Evolutionary conservation across 1,140 invertebrate species (phyloP), one percentile per base, ranked within the genome.

Genomic region (Elysia chlorotica): DNA sequence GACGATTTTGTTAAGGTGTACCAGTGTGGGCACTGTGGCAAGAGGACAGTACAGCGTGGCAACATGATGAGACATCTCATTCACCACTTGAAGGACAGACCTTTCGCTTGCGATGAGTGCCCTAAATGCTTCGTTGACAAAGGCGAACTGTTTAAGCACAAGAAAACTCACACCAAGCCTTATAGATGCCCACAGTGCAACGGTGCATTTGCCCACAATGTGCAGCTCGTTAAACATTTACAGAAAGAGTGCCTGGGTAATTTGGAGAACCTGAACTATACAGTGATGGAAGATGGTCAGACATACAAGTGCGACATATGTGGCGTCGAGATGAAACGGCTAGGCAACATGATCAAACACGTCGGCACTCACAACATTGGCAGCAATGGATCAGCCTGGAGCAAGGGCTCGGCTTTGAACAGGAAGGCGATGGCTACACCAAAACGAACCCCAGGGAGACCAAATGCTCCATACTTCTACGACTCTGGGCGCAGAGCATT

Each of bases 271-370:
- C 69, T 71, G 2, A 62, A 71, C 31, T 71, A 71, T 38, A 71
- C 57, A 5, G 38, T 71, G 14, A 6, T 71, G 57, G 69, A 71
- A 38, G 69, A 71, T 35, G 69, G 69, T 53, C 38, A 63, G 30
- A 71, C 69, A 10, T 71, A 71, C 59, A 62, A 53, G 28, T 71
- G 69, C 48, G 69, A 71, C 37, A 71, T 63, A 36, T 71, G 69
- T 33, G 36, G 38, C 31, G 63, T 71, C 63, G 69, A 71, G 38
- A 71, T 71, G 69, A 71, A 71, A 28, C 33, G 69, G 21, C 38
- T 71, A 59, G 69, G 69, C 2, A 71, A 71, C 37, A 71, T 71
- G 69, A 71, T 71, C 57, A 71, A 71, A 28, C 69, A 71, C 57
- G 69, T 71, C 36, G 38, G 69, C 53, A 71, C 69, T 6, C 69